Conservation (phyloP, 2,113 vertebrate species). For the Sapajus apella region DNA sequence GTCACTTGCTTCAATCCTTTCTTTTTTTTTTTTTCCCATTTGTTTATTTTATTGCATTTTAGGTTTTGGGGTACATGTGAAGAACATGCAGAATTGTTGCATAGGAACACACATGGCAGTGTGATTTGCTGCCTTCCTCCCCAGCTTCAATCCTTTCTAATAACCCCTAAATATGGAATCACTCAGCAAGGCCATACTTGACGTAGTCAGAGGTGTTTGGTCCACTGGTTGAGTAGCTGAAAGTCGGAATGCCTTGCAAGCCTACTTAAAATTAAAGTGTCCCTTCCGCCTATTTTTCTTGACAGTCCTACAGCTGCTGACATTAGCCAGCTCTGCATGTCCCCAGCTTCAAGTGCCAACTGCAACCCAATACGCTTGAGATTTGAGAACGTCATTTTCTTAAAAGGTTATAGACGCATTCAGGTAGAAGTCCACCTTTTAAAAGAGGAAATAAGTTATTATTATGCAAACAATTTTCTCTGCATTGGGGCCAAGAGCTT, state of each 20-base stretch:
- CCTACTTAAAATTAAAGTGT: background rate
- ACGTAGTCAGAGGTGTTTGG: background rate
- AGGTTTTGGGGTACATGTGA: no score
- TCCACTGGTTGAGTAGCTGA: background rate
- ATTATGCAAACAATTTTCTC: constrained; percentile 22
- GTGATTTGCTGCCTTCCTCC: no score
- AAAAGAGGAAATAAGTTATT: background rate
- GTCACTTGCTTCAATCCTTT: constrained; percentile 11
- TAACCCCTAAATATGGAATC: background rate
- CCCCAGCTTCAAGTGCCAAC: background rate
- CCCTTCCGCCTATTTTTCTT: background rate
- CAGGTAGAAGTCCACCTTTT: background rate
- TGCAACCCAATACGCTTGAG: background rate
- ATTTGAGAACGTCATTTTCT: constrained; percentile 28
- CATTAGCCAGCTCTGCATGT: background rate
- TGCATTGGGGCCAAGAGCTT: constrained; percentile 46
- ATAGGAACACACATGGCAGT: no score
- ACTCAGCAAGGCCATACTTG: background rate
- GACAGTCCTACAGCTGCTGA: background rate
- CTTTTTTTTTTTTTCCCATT: no score
- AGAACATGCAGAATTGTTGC: no score
- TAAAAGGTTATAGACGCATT: background rate
- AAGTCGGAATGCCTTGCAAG: background rate
- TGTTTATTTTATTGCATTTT: no score
- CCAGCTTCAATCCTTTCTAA: constrained; percentile 3